Evolutionary conservation across 2,888 invertebrate genomes (phyloP), one percentile per base, ranked within the genome.

Genomic region (Ryuthela nishihirai): DNA sequence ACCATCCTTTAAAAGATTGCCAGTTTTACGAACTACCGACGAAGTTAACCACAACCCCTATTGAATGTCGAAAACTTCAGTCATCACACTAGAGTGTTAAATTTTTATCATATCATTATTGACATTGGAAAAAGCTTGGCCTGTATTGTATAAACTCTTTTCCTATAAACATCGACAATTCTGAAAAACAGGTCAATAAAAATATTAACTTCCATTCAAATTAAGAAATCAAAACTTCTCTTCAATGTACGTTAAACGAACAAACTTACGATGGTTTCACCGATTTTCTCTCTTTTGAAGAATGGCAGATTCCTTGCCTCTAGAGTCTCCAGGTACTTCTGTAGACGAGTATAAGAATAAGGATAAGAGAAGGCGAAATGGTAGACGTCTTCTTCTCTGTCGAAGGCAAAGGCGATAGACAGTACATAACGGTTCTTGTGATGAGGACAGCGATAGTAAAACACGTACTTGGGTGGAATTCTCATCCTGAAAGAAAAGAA

Each of bases 311-410:
- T 73, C 70, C 73, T 82, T 21, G 36, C 15, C 20, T 63, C 55
- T 10, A 49, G 44, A n/a, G 34, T 75, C 32, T 85, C 83, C 64
- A 98, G 77, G 76, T 93, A 88, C 36, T 86, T 85, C 75, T 95
- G 89, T 45, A 91, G 80, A 49, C 88, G 80, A 0, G 91, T 87
- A 75, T 95, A 98, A n/a, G 94, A 91, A 73, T 98, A 99, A 0
- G 98, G 98, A 61, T 88, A 90, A 23, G 88, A 87, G 69, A 97
- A 82, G 1, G 93, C 84, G 76, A 99, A 98, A 73, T 97, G 95
- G 72, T 93, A 97, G 1, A 91, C 83, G 70, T 97, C 95, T 67
- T 93, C 92, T 72, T 95, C 94, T 50, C 84, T 84, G 74, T 97
- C 97, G 72, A 99, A 98, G 21, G 87, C 86, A 73, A 97, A 97